phyloP scores from a whole-genome alignment of 37 sponge, comb jelly and placozoan genomes.

The Eunapius fragilis region DNA sequence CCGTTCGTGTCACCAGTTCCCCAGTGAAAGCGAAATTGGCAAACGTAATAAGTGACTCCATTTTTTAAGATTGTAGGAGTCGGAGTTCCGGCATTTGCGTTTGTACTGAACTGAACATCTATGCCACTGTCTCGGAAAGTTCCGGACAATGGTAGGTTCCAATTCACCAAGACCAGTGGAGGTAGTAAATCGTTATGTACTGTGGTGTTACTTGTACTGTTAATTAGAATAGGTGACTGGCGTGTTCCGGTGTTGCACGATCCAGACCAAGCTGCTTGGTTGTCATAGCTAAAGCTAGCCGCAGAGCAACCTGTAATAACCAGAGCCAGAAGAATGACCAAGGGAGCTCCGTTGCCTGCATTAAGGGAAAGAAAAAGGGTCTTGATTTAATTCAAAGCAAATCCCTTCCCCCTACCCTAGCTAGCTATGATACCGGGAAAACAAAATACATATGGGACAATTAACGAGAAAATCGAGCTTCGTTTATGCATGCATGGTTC shows the following conservation, averaged over 20 bases:
- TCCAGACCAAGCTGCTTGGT: slow-evolving; percentile 41
- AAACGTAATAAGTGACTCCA: slow-evolving; percentile 25
- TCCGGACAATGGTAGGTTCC: neutral
- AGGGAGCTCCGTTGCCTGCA: too few relatives aligned
- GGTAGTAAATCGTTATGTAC: neutral
- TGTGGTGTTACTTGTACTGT: neutral
- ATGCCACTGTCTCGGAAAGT: neutral
- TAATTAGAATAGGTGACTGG: slow-evolving; percentile 47
- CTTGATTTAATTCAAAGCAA: too few relatives aligned
- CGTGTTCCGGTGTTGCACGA: slow-evolving; percentile 8
- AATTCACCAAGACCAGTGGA: neutral
- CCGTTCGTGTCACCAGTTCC: slow-evolving; percentile 27
- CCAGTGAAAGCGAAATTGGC: slow-evolving; percentile 74
- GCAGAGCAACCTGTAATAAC: neutral
- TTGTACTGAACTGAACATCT: neutral
- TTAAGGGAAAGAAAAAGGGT: too few relatives aligned
- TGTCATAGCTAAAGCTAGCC: slow-evolving; percentile 18
- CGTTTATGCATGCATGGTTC: too few relatives aligned
- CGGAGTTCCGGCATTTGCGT: neutral
- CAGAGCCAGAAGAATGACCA: too few relatives aligned
- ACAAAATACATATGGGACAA: too few relatives aligned
- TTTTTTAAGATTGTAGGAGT: neutral
- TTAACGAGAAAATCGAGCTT: too few relatives aligned
- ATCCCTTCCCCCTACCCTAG: too few relatives aligned
- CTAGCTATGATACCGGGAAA: too few relatives aligned